phyloP scores from a whole-genome alignment of 1,140 invertebrate genomes.

The Araneus ventricosus region DNA sequence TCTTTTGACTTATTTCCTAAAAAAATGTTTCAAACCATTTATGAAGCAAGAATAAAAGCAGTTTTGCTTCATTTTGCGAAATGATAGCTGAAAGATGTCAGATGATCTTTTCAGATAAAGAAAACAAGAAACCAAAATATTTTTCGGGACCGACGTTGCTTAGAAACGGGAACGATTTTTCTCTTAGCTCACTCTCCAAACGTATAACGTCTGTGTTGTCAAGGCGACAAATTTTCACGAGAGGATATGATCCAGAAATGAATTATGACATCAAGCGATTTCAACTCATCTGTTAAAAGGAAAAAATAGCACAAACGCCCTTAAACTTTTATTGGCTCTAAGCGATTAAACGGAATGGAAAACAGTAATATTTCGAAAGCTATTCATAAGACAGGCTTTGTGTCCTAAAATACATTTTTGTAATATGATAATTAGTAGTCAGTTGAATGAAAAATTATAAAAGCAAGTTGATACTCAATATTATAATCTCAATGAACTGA shows the following conservation, averaged over 20 bases:
- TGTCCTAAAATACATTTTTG: no score
- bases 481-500: no score
- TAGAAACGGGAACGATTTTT: constrained; percentile 6
- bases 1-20: no score
- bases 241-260: constrained; percentile 4
- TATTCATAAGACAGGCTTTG: no score
- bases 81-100: not conserved
- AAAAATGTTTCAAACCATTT: no score
- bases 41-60: not conserved
- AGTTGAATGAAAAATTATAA: no score
- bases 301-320: not conserved
- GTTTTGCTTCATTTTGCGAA: not conserved
- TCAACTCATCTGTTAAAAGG: not conserved
- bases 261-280: not conserved
- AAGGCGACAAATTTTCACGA: not conserved
- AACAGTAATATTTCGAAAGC: not conserved
- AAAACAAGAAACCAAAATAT: not conserved
- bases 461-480: no score
- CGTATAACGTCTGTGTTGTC: constrained; percentile 2
- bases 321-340: not conserved
- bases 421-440: no score
- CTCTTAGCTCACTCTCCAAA: not conserved
- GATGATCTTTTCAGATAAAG: not conserved
- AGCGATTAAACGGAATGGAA: not conserved
- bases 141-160: not conserved